Conservation (phyloP, 1,140 invertebrate genomes). For the Lepidurus packardi region DNA sequence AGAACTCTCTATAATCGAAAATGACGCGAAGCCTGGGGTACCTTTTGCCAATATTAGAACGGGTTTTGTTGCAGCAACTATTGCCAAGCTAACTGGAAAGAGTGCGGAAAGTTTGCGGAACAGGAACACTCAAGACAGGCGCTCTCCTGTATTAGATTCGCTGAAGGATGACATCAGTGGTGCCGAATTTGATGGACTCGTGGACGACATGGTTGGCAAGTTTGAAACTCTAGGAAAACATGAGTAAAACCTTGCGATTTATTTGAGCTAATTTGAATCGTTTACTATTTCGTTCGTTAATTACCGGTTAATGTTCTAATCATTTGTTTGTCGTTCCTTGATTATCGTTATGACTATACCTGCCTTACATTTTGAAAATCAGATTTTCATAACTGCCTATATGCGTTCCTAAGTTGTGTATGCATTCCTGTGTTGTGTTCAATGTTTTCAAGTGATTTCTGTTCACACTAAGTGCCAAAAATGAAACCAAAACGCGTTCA, state of each 20-base stretch:
- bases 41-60: neutral
- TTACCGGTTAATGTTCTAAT: neutral
- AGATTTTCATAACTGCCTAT: too few species aligned
- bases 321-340: neutral
- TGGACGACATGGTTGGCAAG: neutral
- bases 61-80: conserved; percentile 1
- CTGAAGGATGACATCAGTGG: neutral
- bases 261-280: neutral
- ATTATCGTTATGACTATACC: neutral
- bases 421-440: too few species aligned
- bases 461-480: too few species aligned
- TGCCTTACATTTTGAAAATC: too few species aligned
- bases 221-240: neutral
- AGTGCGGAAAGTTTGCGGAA: neutral
- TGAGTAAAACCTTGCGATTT: neutral
- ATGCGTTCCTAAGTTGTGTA: too few species aligned
- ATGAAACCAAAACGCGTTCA: too few species aligned
- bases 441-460: too few species aligned
- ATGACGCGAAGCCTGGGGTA: neutral
- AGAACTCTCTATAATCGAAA: neutral
- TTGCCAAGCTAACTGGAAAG: conserved; percentile 2
- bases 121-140: neutral
- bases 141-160: neutral
- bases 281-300: neutral
- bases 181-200: neutral